phyloP scores from a whole-genome alignment of 2,113 vertebrate species.

The Actinemys pallida region DNA sequence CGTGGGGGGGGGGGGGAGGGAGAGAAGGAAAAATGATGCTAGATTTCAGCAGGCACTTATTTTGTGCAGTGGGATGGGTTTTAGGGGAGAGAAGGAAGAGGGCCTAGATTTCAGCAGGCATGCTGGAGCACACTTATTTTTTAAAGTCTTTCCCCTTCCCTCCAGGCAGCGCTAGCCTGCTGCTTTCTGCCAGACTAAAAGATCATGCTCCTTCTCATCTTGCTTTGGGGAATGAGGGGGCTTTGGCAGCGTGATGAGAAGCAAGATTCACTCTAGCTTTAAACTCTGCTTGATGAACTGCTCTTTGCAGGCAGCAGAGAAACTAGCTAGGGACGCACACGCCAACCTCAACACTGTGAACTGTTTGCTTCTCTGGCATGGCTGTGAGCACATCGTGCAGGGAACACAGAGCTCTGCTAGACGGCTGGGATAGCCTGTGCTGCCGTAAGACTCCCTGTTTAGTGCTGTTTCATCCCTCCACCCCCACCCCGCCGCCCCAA shows the following conservation, averaged over 20 bases:
- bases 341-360: background rate
- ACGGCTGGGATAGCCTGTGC: background rate
- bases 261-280: background rate
- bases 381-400: background rate
- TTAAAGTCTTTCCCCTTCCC: background rate
- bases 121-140: background rate
- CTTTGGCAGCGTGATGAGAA: background rate
- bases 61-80: no score
- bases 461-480: background rate
- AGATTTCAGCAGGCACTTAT: background rate
- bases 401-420: background rate
- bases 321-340: background rate
- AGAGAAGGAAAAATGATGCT: no score
- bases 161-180: background rate
- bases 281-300: background rate
- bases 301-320: background rate
- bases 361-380: background rate
- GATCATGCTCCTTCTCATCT: background rate
- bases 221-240: conserved; percentile 3
- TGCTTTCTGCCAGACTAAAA: background rate
- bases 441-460: rapidly evolving
- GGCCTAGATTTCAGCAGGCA: rapidly evolving
- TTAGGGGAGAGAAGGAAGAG: no score
- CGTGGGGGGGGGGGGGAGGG: background rate
- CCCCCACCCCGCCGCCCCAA: background rate